Conservation (phyloP, 2,113 vertebrate genomes). For the Capreolus pygargus region DNA sequence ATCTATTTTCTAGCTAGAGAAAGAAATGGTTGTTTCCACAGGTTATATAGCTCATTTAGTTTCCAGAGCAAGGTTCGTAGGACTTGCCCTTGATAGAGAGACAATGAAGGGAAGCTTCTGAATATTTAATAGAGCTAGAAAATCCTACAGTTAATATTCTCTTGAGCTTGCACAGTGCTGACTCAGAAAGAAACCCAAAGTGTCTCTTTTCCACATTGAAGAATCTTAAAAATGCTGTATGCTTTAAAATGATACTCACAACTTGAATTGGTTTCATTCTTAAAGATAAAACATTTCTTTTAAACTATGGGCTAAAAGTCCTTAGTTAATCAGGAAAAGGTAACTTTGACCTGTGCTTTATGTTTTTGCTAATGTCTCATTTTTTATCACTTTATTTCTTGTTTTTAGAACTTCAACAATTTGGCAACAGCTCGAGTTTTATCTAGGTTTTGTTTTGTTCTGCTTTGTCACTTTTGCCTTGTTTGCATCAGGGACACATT, state of each 20-base stretch:
- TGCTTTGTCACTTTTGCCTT: not conserved
- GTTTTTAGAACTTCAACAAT: not conserved
- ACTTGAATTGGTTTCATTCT: not conserved
- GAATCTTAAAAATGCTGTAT: constrained; percentile 27
- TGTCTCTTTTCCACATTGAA: constrained; percentile 1
- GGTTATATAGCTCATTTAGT: constrained; percentile 57
- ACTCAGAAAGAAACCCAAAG: constrained; percentile 54
- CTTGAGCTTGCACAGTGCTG: constrained; percentile 54
- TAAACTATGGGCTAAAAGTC: not conserved
- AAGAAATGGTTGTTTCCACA: constrained; percentile 59
- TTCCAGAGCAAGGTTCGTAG: constrained; percentile 58
- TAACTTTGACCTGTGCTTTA: not conserved
- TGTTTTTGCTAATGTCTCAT: not conserved
- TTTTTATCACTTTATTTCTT: not conserved
- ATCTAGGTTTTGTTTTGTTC: not conserved
- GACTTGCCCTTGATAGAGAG: constrained; percentile 72
- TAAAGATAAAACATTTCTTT: constrained; percentile 10
- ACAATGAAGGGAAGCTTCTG: constrained; percentile 69
- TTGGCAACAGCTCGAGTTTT: not conserved
- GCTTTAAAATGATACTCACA: constrained; percentile 40
- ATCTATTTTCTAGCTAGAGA: constrained; percentile 20
- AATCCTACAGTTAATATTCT: constrained; percentile 77
- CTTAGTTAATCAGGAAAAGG: not conserved
- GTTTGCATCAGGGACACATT: not conserved
- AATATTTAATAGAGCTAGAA: constrained; percentile 81